A percentile compares a stretch with the other conserved stretches of the same genome.
phyloP scores from a whole-genome alignment of 30 jellyfish, hydroid and myxozoan genomes.

The Clytia hemisphaerica region DNA sequence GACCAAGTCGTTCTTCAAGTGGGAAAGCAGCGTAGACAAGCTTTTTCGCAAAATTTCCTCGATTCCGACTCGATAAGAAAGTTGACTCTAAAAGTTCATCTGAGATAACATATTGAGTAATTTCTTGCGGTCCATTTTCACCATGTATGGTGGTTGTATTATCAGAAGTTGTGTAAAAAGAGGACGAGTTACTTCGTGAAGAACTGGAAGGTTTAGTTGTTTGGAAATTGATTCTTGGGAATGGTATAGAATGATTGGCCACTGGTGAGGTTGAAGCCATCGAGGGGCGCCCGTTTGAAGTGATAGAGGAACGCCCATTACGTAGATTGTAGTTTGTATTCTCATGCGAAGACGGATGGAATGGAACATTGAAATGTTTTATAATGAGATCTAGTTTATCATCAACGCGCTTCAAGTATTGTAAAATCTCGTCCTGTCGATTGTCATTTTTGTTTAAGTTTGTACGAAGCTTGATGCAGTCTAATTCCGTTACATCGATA shows the following conservation, averaged over 20 bases:
- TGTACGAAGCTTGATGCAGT: too few relatives aligned
- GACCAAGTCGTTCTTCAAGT: slow-evolving; percentile 67
- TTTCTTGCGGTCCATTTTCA: slow-evolving; percentile 10
- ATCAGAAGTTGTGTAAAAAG: background rate
- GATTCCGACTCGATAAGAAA: slow-evolving; percentile 58
- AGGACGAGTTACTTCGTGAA: too few relatives aligned
- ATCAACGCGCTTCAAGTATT: too few relatives aligned
- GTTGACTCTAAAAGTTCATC: slow-evolving; percentile 40
- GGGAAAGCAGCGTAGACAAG: slow-evolving; percentile 56
- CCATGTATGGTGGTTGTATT: background rate
- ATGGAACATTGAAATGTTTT: slow-evolving; percentile 82
- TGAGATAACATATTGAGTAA: slow-evolving; percentile 29
- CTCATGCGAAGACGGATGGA: slow-evolving; percentile 7
- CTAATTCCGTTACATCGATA: too few relatives aligned
- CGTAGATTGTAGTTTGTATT: background rate
- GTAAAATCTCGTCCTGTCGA: too few relatives aligned
- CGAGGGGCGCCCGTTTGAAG: background rate
- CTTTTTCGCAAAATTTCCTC: slow-evolving; percentile 90
- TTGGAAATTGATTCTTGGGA: background rate
- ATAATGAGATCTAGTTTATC: slow-evolving; percentile 71
- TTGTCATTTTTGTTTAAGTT: too few relatives aligned
- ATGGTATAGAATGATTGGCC: background rate
- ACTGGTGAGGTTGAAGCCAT: background rate
- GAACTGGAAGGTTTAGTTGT: background rate
- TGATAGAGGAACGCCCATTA: background rate